Percentiles rank a stretch among this genome's conserved stretches.
Conservation (phyloP, 2,113 vertebrate genomes). For the Amia ocellicauda region DNA sequence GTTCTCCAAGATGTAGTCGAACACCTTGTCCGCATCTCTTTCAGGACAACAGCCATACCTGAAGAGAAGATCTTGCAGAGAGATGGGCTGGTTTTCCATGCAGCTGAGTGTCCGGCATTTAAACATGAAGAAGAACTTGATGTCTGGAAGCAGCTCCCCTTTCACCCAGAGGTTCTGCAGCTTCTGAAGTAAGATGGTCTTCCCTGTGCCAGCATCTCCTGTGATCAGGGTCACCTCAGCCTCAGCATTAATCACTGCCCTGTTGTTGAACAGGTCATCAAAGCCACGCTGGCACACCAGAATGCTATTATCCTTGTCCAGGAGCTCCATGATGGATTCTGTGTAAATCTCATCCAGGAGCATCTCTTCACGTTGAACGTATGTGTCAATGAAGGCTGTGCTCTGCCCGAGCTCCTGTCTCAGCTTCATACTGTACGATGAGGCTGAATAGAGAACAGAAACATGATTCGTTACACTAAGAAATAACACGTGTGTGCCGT, state of each 20-base stretch:
- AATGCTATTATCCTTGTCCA: constrained; percentile 58
- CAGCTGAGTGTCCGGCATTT: constrained; percentile 72
- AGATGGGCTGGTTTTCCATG: constrained; percentile 48
- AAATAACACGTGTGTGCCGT: too few species aligned
- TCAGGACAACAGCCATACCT: constrained; percentile 73
- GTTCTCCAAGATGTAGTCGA: constrained; percentile 63
- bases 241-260: constrained; percentile 63
- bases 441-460: too few species aligned
- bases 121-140: constrained; percentile 72
- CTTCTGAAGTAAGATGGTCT: constrained; percentile 70
- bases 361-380: constrained; percentile 65
- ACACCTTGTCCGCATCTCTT: constrained; percentile 62
- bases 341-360: constrained; percentile 67
- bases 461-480: too few species aligned
- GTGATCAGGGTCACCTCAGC: constrained; percentile 65
- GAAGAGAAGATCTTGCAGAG: constrained; percentile 70
- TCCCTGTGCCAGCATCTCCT: constrained; percentile 72
- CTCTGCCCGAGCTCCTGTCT: constrained; percentile 61
- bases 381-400: constrained; percentile 65
- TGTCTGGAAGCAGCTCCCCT: constrained; percentile 36
- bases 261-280: constrained; percentile 57
- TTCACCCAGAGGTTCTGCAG: constrained; percentile 70
- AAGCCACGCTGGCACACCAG: constrained; percentile 48
- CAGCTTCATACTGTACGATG: constrained; percentile 68
- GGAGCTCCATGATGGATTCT: constrained; percentile 60